phyloP scores from a whole-genome alignment of 2,797 vertebrate genomes.

The Pseudochromis fuscus region DNA sequence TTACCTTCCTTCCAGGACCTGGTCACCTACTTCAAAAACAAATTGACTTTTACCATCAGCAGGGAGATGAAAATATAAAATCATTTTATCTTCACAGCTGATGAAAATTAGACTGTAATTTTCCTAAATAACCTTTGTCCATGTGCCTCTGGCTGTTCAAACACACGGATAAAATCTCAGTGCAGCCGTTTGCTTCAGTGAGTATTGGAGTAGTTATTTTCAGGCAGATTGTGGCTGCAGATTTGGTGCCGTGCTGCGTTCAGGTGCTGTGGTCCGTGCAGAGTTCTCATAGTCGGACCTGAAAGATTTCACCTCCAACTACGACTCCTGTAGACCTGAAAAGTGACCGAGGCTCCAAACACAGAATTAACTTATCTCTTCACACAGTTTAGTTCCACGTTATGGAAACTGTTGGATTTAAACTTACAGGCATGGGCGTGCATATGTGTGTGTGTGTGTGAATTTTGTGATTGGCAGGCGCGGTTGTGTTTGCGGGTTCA shows the following conservation, averaged over 20 bases:
- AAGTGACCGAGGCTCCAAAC: conserved; percentile 31
- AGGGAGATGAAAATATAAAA: conserved; percentile 8
- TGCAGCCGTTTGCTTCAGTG: background rate
- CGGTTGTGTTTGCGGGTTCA: conserved; percentile 38
- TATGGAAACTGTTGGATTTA: background rate
- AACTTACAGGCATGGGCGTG: background rate
- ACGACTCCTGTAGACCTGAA: conserved; percentile 33
- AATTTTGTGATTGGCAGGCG: conserved; percentile 15
- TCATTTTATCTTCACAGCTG: conserved; percentile 22
- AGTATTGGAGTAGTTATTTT: conserved; percentile 15
- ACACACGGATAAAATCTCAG: conserved; percentile 37
- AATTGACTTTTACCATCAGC: background rate
- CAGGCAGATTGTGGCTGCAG: conserved; percentile 24
- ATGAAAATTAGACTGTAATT: conserved; percentile 24
- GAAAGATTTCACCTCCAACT: conserved; percentile 1
- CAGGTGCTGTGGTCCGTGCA: background rate
- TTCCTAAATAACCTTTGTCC: background rate
- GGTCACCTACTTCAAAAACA: background rate
- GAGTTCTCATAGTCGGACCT: conserved; percentile 32
- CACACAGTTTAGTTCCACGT: background rate
- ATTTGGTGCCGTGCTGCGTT: conserved; percentile 10
- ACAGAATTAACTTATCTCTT: conserved; percentile 7
- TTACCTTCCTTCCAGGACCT: too few relatives aligned
- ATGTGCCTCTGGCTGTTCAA: conserved; percentile 5
- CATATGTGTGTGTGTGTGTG: background rate